Evolutionary conservation across 1,140 invertebrate genomes (phyloP).

Genomic region (Ladona fulva): DNA sequence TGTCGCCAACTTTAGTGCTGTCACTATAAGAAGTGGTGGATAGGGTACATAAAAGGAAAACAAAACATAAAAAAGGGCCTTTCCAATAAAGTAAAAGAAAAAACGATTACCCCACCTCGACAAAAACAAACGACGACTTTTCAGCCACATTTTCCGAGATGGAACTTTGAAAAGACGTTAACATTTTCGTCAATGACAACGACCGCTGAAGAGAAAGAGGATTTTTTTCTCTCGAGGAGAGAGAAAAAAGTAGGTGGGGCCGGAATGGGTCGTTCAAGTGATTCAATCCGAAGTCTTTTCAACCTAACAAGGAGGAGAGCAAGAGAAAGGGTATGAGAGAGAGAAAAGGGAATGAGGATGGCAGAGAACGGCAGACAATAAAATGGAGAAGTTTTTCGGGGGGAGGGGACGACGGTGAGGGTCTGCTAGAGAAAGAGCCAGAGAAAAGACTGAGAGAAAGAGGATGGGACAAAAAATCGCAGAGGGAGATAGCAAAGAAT

Average conservation of each 20-base stretch:
- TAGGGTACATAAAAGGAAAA: not conserved
- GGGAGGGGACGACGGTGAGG: no score
- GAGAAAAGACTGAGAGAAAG: no score
- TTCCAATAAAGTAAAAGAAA: not conserved
- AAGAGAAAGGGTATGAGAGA: not conserved
- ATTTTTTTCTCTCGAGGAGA: not conserved
- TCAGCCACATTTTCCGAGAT: not conserved
- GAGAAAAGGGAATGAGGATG: not conserved
- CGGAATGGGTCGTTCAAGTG: not conserved
- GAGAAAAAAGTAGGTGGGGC: not conserved
- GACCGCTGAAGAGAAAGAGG: not conserved
- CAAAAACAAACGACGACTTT: not conserved
- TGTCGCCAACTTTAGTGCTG: not conserved
- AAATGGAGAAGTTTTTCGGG: not conserved
- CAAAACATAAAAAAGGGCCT: not conserved
- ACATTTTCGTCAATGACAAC: not conserved
- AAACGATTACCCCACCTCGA: not conserved
- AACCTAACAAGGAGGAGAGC: not conserved
- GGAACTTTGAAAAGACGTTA: not conserved
- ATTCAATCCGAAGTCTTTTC: not conserved
- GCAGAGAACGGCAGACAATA: not conserved
- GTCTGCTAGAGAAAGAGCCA: no score
- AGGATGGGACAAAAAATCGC: not conserved
- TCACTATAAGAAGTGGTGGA: no score
- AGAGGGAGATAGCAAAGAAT: not conserved